phyloP scores from a whole-genome alignment of 2,797 vertebrate species.

The Arnoldichthys spilopterus region DNA sequence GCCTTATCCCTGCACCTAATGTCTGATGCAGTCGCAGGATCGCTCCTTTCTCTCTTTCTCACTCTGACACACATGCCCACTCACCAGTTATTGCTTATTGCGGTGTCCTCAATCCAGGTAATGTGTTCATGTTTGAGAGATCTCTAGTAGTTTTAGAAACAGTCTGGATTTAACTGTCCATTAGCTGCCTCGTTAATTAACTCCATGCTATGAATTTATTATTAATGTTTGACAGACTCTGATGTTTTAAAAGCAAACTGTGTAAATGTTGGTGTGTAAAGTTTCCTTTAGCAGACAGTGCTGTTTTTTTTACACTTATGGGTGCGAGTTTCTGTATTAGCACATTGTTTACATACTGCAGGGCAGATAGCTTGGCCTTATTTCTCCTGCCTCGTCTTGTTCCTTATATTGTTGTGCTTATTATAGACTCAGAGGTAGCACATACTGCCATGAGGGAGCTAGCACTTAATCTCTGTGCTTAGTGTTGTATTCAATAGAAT shows the following conservation, averaged over 20 bases:
- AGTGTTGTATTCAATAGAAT: neutral
- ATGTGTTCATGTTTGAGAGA: constrained; percentile 19
- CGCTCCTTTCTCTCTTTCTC: constrained; percentile 45
- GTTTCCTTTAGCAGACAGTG: neutral
- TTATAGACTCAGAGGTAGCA: constrained; percentile 32
- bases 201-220: constrained; percentile 2
- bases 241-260: neutral
- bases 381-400: constrained; percentile 54
- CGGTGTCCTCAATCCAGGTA: neutral
- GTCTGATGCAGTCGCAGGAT: neutral
- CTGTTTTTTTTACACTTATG: neutral
- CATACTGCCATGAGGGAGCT: constrained; percentile 9
- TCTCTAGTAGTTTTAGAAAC: constrained; percentile 17
- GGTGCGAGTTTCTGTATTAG: constrained; percentile 27
- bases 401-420: constrained; percentile 38
- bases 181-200: constrained; percentile 16
- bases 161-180: constrained; percentile 9
- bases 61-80: constrained; percentile 12
- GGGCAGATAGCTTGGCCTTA: constrained; percentile 42
- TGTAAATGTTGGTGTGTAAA: neutral
- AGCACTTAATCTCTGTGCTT: constrained; percentile 25
- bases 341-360: constrained; percentile 30
- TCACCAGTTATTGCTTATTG: constrained; percentile 1
- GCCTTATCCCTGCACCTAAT: constrained; percentile 1
- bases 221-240: neutral